Evolutionary conservation across 2,888 invertebrate species (phyloP).

Genomic region (Pandemis corylana): DNA sequence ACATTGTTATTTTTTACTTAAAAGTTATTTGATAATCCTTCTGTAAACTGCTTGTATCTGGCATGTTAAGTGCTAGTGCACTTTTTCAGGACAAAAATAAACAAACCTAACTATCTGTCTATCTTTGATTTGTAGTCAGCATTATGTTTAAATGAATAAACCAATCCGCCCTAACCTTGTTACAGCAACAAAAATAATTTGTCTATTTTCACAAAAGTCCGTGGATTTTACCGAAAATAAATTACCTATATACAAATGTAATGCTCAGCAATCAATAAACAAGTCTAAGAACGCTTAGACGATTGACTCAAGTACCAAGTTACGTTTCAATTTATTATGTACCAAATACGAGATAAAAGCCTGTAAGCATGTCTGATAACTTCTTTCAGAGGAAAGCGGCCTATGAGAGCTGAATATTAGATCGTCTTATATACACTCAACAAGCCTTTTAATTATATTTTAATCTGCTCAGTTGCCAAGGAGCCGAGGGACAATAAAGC

Average conservation of each 20-base stretch:
- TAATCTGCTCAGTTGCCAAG: slow-evolving; percentile 7
- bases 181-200: too few relatives aligned
- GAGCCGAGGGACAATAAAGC: slow-evolving; percentile 5
- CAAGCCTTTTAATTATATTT: slow-evolving; percentile 29
- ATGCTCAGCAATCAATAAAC: background rate
- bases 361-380: slow-evolving; percentile 18
- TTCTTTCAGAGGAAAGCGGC: slow-evolving; percentile 13
- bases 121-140: too few relatives aligned
- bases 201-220: too few relatives aligned
- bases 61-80: too few relatives aligned
- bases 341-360: slow-evolving; percentile 15
- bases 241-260: background rate
- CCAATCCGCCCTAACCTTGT: too few relatives aligned
- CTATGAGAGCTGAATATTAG: slow-evolving; percentile 17
- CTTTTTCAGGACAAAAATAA: too few relatives aligned
- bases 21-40: too few relatives aligned
- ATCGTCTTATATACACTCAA: slow-evolving; percentile 8
- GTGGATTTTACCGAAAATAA: background rate
- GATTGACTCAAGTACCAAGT: slow-evolving; percentile 9
- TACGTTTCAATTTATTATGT: background rate
- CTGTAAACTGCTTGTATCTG: too few relatives aligned
- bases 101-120: too few relatives aligned
- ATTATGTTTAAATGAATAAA: too few relatives aligned
- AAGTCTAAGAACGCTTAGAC: background rate
- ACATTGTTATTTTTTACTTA: too few relatives aligned